Conservation (phyloP, 2,888 invertebrate species). For the Diploptera punctata region DNA sequence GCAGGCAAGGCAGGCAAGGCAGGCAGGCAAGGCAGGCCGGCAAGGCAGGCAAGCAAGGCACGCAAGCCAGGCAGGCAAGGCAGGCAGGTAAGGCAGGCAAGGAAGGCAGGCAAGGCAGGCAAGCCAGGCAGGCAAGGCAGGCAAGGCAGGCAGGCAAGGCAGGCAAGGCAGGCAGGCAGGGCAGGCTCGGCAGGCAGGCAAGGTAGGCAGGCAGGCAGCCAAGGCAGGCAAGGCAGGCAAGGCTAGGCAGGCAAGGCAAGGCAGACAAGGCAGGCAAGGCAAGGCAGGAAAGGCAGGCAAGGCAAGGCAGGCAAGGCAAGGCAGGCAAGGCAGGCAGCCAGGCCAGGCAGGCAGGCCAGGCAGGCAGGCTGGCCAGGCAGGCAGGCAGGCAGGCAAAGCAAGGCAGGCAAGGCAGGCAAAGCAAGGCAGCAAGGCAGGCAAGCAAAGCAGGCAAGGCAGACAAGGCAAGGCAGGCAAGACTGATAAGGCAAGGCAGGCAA, state of each 20-base stretch:
- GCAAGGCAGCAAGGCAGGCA: no score
- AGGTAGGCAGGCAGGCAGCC: no score
- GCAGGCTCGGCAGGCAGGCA: background rate
- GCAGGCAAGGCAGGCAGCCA: no score
- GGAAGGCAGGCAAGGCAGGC: no score
- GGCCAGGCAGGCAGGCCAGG: background rate
- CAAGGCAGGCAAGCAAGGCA: background rate
- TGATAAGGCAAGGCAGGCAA: no score
- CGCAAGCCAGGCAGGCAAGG: background rate
- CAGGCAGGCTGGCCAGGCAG: no score
- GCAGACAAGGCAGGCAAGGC: conserved; percentile 1
- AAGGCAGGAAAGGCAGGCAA: background rate
- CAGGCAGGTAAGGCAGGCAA: no score
- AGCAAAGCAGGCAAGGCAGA: no score
- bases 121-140: background rate
- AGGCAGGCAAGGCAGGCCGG: background rate
- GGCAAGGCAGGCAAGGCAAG: background rate
- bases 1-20: background rate
- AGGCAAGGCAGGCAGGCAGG: background rate
- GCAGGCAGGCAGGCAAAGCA: no score
- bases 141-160: background rate
- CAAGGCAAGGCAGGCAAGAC: no score
- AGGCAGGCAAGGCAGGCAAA: no score
- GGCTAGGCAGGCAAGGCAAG: background rate
- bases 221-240: background rate